These are phyloP conservation scores for Eurystomus gularis DNA, from an alignment of 2,113 vertebrate species.

Conservation along the genomic window DNA sequence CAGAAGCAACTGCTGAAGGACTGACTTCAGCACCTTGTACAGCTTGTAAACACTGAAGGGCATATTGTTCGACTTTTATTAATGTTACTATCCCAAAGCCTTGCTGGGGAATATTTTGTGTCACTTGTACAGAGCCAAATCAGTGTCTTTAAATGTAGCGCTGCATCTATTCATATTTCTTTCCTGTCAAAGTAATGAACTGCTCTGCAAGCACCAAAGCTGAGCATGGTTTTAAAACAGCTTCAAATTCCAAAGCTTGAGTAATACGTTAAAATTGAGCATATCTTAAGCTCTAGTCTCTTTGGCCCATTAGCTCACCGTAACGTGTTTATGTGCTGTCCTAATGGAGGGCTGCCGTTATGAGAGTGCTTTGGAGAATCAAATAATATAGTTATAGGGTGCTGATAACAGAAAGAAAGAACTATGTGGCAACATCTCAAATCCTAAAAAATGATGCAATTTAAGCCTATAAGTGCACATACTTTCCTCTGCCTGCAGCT, in stretches of 20 bases:
- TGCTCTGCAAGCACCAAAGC: background rate
- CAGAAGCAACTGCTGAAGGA: background rate
- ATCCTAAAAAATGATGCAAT: background rate
- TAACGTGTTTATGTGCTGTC: background rate
- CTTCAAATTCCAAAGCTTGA: background rate
- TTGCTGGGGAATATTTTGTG: background rate
- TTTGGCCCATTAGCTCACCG: background rate
- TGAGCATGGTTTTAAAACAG: background rate
- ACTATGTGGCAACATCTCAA: background rate
- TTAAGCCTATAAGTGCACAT: background rate
- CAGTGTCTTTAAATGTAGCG: background rate
- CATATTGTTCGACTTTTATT: background rate
- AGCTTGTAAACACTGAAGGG: background rate
- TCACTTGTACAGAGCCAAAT: background rate
- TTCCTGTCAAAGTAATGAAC: background rate
- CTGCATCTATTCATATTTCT: background rate
- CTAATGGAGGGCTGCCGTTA: fast-evolving
- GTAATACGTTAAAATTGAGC: background rate
- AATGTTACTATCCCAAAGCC: fast-evolving
- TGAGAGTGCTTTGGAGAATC: background rate
- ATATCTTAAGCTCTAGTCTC: fast-evolving
- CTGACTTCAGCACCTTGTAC: background rate
- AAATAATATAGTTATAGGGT: fast-evolving
- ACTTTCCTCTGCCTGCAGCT: background rate
- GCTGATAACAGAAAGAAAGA: background rate